A percentile compares a stretch with the other conserved stretches of the same genome.
Conservation (phyloP, 2,797 vertebrate species). For the Echiichthys vipera region DNA sequence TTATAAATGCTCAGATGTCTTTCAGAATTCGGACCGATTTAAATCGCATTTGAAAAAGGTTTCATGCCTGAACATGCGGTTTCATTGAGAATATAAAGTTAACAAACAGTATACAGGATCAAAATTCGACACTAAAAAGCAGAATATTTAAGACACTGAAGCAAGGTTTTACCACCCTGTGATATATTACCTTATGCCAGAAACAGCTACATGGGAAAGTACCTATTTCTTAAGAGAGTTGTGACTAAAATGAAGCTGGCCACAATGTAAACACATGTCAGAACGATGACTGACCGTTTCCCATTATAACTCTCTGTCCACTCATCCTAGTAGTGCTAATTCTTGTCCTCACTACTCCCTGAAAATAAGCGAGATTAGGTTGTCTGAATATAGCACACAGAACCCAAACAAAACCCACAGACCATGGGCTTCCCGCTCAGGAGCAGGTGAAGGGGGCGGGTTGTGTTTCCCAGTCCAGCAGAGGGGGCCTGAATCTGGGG, state of each 20-base stretch:
- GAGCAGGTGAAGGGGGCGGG: conserved; percentile 62
- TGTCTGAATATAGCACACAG: conserved; percentile 66
- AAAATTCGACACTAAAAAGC: neutral
- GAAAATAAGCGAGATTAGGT: conserved; percentile 59
- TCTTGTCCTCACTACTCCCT: conserved; percentile 61
- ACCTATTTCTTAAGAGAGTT: conserved; percentile 74
- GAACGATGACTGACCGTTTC: conserved; percentile 76
- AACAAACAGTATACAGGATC: neutral
- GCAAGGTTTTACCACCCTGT: conserved; percentile 31
- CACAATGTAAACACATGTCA: conserved; percentile 81
- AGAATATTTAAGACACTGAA: neutral
- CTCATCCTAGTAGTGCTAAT: conserved; percentile 78
- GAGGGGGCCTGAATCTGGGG: conserved; percentile 44
- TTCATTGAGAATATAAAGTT: neutral
- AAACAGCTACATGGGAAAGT: conserved; percentile 76
- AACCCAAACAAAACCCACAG: conserved; percentile 75
- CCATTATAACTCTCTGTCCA: conserved; percentile 76
- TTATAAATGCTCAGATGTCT: neutral
- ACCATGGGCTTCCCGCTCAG: conserved; percentile 75
- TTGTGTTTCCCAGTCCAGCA: conserved; percentile 44
- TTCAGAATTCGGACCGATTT: conserved; percentile 1
- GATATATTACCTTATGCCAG: conserved; percentile 72
- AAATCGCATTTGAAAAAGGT: neutral
- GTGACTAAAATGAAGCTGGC: conserved; percentile 75
- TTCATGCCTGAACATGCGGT: neutral